Evolutionary conservation across 2,888 invertebrate genomes (phyloP), one percentile per base, ranked within the genome.

Genomic region (Mycogona germanica): DNA sequence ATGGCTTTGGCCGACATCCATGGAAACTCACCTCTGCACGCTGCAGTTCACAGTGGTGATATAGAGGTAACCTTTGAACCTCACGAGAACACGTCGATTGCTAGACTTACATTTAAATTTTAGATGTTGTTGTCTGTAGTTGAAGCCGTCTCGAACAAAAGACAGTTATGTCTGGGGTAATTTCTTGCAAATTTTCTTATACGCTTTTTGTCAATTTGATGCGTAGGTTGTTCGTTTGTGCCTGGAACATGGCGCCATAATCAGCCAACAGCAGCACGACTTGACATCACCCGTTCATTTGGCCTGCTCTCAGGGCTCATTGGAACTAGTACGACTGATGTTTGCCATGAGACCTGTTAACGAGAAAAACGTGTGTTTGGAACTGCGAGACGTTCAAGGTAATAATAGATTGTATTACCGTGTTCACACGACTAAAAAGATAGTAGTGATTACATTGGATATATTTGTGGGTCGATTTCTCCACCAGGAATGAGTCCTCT

Each of bases 401-500:
- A n/a, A n/a, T n/a, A n/a, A n/a, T n/a, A n/a, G n/a, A n/a, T n/a
- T n/a, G n/a, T n/a, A n/a, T n/a, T n/a, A n/a, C n/a, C n/a, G n/a
- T n/a, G n/a, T n/a, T n/a, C n/a, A n/a, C n/a, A n/a, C n/a, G n/a
- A n/a, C n/a, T n/a, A n/a, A n/a, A n/a, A n/a, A n/a, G n/a, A n/a
- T n/a, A n/a, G n/a, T n/a, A n/a, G n/a, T n/a, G n/a, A n/a, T n/a
- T n/a, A n/a, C n/a, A n/a, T n/a, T n/a, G n/a, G n/a, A n/a, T n/a
- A n/a, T n/a, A n/a, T n/a, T n/a, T n/a, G n/a, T n/a, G n/a, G n/a
- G n/a, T n/a, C n/a, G n/a, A n/a, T n/a, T n/a, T n/a, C n/a, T n/a
- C n/a, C n/a, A n/a, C n/a, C n/a, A n/a, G n/a, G 82, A 63, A 89
- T 89, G 88, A 89, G 88, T 0, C 89, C 91, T 0, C 72, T 92